Evolutionary conservation across 1,140 invertebrate species (phyloP), one percentile per base, ranked within the genome.

Genomic region (Spodoptera litura): DNA sequence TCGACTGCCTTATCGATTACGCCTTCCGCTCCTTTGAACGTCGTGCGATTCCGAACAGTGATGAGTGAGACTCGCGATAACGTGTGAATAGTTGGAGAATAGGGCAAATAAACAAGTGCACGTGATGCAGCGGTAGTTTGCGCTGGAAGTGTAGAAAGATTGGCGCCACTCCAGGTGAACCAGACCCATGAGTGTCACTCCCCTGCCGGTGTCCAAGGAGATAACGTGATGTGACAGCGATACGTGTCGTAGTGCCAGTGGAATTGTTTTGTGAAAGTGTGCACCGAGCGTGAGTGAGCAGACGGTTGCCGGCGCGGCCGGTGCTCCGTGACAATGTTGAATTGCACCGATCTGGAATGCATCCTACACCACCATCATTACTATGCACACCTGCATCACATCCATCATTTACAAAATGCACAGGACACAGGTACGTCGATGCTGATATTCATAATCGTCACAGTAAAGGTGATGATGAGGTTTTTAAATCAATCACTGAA

Each of bases 291-390:
- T 88, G 88, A 91, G 90, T 88, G 88, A 89, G 85, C 86, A 88
- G 87, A 85, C 86, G 85, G 87, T 83, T 74, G 89, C 85, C 88
- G 88, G 85, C 85, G 83, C 86, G 86, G 87, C 87, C 87, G 86
- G 87, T 80, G 85, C 87, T 80, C 87, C 85, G 89, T 89, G 87
- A 94, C 83, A 87, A 97, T 97, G 96, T 95, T 97, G 91, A 97
- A 97, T 92, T 97, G 96, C 92, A 97, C 96, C 52, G 96, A 97
- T 95, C 95, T 97, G 90, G 96, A 96, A 95, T 97, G 96, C 95
- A 96, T 97, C 88, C 93, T 97, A 88, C 96, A 97, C 94, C 96
- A 97, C 90, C 96, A 97, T 87, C 96, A 97, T 86, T 96, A 97
- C 87, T 96, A 97, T 89, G 96, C 96, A 52, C 96, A 97, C 93